A percentile compares a stretch with the other conserved stretches of the same genome.
Evolutionary conservation across 2,797 vertebrate genomes (phyloP).

Genomic region (Fratercula arctica): DNA sequence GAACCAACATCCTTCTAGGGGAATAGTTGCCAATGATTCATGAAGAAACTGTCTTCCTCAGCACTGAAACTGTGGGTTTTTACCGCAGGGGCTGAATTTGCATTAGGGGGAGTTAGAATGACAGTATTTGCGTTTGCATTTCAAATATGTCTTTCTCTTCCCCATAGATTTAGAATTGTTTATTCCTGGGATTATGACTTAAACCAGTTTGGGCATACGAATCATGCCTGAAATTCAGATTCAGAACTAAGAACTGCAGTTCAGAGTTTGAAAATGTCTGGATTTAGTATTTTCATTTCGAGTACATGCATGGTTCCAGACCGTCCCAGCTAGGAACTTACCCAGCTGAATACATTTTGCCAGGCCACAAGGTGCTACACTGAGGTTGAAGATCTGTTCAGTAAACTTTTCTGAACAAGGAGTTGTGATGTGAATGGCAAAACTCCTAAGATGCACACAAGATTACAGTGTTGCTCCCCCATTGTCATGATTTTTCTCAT

Average conservation of each 20-base stretch:
- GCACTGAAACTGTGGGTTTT: not conserved
- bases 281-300: not conserved
- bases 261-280: not conserved
- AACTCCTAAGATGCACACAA: not conserved
- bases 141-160: not conserved
- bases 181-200: not conserved
- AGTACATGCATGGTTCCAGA: not conserved
- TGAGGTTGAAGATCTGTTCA: not conserved
- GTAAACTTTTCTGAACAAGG: not conserved
- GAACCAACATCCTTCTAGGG: not conserved
- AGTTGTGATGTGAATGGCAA: not conserved
- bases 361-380: not conserved
- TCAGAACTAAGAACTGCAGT: not conserved
- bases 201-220: not conserved
- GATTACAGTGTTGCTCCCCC: not conserved
- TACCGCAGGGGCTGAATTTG: not conserved
- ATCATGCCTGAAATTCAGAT: not conserved
- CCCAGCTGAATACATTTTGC: not conserved
- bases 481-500: not conserved
- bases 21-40: not conserved
- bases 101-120: not conserved
- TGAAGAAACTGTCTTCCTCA: not conserved
- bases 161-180: not conserved
- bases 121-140: not conserved
- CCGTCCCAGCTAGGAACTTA: not conserved